These are phyloP conservation scores for Emydura subglobosa DNA, from an alignment of 2,113 vertebrate species.

Conservation along the genomic window DNA sequence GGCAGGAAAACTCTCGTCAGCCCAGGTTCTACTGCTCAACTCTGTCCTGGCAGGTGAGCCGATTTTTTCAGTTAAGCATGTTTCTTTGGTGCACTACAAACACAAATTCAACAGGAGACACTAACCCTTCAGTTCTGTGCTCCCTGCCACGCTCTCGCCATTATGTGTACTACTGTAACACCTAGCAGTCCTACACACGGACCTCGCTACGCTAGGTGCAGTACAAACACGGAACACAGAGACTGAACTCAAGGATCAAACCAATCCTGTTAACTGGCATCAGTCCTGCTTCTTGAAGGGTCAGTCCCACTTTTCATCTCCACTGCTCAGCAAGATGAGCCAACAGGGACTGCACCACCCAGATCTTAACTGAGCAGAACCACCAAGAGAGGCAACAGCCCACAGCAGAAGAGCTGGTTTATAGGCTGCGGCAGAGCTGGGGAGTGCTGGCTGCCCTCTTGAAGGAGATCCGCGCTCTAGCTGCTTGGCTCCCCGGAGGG, in stretches of 20 bases:
- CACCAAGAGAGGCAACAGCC: background rate
- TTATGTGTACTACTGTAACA: background rate
- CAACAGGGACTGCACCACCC: background rate
- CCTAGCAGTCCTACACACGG: background rate
- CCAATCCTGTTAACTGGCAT: background rate
- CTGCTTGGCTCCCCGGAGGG: background rate
- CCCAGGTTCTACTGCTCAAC: background rate
- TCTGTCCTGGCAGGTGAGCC: background rate
- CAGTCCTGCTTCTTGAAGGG: background rate
- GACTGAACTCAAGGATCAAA: background rate
- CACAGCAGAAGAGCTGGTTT: background rate
- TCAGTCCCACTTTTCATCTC: background rate
- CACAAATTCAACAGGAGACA: background rate
- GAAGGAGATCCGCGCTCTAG: background rate
- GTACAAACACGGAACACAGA: background rate
- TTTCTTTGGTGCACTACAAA: background rate
- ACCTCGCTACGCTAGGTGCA: background rate
- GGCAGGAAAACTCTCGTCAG: background rate
- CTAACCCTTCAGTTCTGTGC: background rate
- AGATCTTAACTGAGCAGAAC: background rate
- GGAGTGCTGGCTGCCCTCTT: background rate
- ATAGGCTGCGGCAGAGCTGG: background rate
- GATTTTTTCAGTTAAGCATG: background rate
- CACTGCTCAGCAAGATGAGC: background rate
- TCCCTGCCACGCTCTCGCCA: background rate